Percentiles rank a stretch among this genome's conserved stretches.
These are phyloP conservation scores for Acrobasis consociella DNA, from an alignment of 2,888 invertebrate genomes.

Conservation along the genomic window DNA sequence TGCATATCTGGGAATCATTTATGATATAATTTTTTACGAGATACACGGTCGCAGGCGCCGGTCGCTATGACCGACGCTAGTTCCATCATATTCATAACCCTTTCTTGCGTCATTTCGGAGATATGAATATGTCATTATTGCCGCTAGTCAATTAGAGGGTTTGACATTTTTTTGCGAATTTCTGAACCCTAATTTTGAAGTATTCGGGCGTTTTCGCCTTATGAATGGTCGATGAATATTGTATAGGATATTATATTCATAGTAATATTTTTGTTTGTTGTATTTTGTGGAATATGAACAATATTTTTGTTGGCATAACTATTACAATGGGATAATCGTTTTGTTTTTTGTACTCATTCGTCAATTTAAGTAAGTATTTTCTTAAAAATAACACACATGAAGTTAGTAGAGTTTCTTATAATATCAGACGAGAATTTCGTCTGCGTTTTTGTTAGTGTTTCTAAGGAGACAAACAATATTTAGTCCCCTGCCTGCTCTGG, in stretches of 20 bases:
- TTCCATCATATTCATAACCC: constrained; percentile 70
- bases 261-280: neutral
- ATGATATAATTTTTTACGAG: constrained; percentile 60
- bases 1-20: constrained; percentile 58
- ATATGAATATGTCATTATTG: constrained; percentile 78
- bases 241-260: constrained; percentile 26
- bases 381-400: too few relatives aligned
- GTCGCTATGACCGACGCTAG: constrained; percentile 58
- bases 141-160: constrained; percentile 68
- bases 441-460: too few relatives aligned
- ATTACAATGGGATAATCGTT: too few relatives aligned
- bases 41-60: constrained; percentile 74
- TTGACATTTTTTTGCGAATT: constrained; percentile 22
- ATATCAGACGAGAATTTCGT: too few relatives aligned
- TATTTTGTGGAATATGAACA: neutral
- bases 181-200: constrained; percentile 7
- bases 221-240: constrained; percentile 40
- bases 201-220: constrained; percentile 24
- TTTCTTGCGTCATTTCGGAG: constrained; percentile 46
- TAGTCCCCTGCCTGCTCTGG: too few relatives aligned
- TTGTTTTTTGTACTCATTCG: too few relatives aligned
- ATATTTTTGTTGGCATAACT: neutral
- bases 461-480: too few relatives aligned
- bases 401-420: too few relatives aligned
- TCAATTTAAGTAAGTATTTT: too few relatives aligned